Percentiles rank a stretch among this genome's conserved stretches.
These are phyloP conservation scores for Glaucidium brasilianum DNA, from an alignment of 2,113 vertebrate species.

Conservation along the genomic window DNA sequence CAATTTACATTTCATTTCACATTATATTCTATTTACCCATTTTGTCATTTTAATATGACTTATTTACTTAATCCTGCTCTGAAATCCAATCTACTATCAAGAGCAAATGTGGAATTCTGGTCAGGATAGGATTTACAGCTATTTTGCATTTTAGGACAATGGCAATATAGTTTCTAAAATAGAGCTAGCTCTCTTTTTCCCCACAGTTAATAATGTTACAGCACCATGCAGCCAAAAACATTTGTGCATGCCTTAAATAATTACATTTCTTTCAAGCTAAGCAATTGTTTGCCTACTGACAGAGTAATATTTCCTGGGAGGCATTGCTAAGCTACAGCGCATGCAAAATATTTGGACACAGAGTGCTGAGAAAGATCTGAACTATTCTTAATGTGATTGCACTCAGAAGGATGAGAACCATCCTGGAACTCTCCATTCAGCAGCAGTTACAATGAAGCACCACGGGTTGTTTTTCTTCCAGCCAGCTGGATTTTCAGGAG, in stretches of 20 bases:
- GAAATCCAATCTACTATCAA: constrained; percentile 65
- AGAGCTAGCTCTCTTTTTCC: neutral
- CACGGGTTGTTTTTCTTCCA: rapidly evolving
- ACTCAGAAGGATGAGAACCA: neutral
- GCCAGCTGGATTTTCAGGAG: neutral
- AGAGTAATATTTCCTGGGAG: constrained; percentile 40
- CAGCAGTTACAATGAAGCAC: neutral
- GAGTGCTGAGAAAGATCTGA: constrained; percentile 15
- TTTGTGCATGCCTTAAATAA: constrained; percentile 44
- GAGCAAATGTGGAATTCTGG: constrained; percentile 52
- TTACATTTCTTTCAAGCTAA: constrained; percentile 52
- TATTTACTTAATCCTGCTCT: constrained; percentile 77
- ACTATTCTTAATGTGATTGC: neutral
- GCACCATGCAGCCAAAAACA: neutral
- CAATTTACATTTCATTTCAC: constrained; percentile 82
- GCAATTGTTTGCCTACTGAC: constrained; percentile 51
- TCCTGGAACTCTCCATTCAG: constrained; percentile 4
- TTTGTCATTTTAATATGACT: constrained; percentile 81
- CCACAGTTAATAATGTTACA: constrained; percentile 9
- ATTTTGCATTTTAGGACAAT: constrained; percentile 45
- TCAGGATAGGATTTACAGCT: constrained; percentile 35
- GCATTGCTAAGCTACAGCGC: constrained; percentile 43
- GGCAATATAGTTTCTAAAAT: neutral
- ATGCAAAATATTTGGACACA: constrained; percentile 11
- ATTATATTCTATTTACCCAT: constrained; percentile 79